These are phyloP conservation scores for Gila robusta DNA, from an alignment of 2,797 vertebrate genomes.

Conservation along the genomic window DNA sequence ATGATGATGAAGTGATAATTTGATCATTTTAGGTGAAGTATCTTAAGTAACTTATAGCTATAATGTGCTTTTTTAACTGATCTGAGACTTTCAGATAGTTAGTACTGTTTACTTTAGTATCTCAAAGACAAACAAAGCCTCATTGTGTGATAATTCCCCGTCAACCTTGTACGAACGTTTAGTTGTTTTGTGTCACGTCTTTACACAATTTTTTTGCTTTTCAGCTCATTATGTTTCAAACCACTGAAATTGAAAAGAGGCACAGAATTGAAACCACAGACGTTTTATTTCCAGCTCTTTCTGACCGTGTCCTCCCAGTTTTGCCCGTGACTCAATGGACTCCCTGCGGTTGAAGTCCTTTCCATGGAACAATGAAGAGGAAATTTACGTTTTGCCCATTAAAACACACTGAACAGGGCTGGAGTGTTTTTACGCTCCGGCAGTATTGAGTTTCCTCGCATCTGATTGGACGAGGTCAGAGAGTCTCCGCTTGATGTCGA, in stretches of 20 bases:
- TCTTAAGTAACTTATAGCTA: background rate
- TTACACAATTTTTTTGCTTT: background rate
- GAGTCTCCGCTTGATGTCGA: slow-evolving; percentile 7
- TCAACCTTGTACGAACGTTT: background rate
- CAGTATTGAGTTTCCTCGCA: background rate
- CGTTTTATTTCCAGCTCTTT: slow-evolving; percentile 20
- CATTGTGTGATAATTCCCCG: background rate
- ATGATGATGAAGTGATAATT: background rate
- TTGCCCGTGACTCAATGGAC: slow-evolving; percentile 31
- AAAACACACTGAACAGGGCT: slow-evolving; percentile 24
- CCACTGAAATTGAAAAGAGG: slow-evolving; percentile 1
- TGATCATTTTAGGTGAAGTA: background rate
- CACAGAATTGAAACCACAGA: background rate
- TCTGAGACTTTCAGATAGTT: background rate
- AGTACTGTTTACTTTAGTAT: background rate
- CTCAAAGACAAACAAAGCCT: background rate
- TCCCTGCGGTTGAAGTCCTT: slow-evolving; percentile 25
- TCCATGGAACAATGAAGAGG: slow-evolving; percentile 46
- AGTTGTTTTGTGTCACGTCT: background rate
- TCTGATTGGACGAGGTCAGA: slow-evolving; percentile 10
- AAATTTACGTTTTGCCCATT: slow-evolving; percentile 42
- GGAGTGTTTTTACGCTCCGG: slow-evolving; percentile 31
- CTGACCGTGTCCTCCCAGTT: slow-evolving; percentile 25
- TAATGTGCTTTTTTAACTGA: background rate
- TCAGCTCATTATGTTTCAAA: background rate